These are phyloP conservation scores for Dendrocincla fuliginosa DNA, from an alignment of 2,797 vertebrate genomes.

Conservation along the genomic window DNA sequence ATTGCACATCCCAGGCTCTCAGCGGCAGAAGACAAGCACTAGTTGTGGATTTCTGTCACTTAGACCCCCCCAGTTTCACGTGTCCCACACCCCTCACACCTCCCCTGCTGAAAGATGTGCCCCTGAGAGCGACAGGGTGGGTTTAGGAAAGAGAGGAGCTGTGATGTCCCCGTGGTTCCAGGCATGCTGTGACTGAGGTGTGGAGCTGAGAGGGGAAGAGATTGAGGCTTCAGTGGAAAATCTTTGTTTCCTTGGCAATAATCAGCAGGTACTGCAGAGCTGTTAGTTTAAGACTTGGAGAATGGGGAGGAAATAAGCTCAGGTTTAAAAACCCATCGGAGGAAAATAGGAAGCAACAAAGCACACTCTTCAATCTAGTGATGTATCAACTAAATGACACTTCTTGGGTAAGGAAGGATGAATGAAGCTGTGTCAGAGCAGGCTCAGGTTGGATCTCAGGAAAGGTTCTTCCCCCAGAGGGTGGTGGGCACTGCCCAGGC, in stretches of 20 bases:
- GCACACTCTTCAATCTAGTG: background rate
- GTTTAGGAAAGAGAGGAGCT: background rate
- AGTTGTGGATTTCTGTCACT: background rate
- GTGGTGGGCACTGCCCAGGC: background rate
- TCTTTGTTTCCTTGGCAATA: slow-evolving; percentile 50
- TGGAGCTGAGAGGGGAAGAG: background rate
- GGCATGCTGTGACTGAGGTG: background rate
- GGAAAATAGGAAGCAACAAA: background rate
- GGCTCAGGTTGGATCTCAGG: accelerated
- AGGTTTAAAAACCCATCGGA: background rate
- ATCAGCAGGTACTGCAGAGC: background rate
- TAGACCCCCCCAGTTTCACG: accelerated
- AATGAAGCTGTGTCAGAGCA: background rate
- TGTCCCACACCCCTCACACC: background rate
- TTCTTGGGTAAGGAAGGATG: background rate
- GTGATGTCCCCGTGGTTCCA: accelerated
- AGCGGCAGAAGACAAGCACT: background rate
- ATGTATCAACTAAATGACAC: background rate
- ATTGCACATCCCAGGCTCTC: background rate
- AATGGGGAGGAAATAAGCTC: background rate
- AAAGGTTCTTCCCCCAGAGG: background rate
- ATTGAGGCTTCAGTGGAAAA: background rate
- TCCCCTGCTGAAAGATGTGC: background rate
- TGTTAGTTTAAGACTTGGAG: background rate
- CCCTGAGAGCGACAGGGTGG: background rate